phyloP scores from a whole-genome alignment of 2,888 invertebrate genomes.

The Oscheius sp. region DNA sequence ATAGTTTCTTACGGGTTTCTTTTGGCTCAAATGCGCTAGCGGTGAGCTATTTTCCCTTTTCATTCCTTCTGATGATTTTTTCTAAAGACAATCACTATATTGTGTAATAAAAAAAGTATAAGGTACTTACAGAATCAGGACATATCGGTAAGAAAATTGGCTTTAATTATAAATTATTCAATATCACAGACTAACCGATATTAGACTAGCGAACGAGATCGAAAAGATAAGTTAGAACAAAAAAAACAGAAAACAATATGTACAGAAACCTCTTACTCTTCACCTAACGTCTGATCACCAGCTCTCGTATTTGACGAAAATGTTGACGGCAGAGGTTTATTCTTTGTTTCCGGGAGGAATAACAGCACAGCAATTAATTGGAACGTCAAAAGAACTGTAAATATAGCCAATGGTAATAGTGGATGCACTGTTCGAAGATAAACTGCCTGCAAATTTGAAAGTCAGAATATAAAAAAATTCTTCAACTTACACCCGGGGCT shows the following conservation, averaged over 20 bases:
- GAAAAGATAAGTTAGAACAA: neutral
- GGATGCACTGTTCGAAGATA: constrained; percentile 45
- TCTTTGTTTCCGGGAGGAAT: constrained; percentile 56
- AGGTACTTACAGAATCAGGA: too few relatives aligned
- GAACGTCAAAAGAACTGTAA: constrained; percentile 57
- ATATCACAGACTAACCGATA: constrained; percentile 14
- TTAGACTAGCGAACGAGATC: constrained; percentile 10
- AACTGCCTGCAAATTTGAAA: constrained; percentile 53
- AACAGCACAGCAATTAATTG: constrained; percentile 54
- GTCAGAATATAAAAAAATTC: neutral
- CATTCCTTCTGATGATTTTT: neutral
- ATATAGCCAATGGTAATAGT: constrained; percentile 57
- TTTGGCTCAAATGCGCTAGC: too few relatives aligned
- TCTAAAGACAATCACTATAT: neutral
- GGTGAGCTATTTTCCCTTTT: neutral
- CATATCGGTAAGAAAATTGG: too few relatives aligned
- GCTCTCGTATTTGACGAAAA: constrained; percentile 27
- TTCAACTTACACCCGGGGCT: constrained; percentile 59
- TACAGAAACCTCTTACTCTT: neutral
- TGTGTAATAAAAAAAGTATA: neutral
- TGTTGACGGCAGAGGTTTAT: constrained; percentile 43
- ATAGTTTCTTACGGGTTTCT: too few relatives aligned
- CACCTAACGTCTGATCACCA: neutral
- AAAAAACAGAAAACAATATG: neutral
- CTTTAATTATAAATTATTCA: neutral